Base-by-base conservation (phyloP, 2,113 vertebrate genomes). In the Axis porcinus region DNA sequence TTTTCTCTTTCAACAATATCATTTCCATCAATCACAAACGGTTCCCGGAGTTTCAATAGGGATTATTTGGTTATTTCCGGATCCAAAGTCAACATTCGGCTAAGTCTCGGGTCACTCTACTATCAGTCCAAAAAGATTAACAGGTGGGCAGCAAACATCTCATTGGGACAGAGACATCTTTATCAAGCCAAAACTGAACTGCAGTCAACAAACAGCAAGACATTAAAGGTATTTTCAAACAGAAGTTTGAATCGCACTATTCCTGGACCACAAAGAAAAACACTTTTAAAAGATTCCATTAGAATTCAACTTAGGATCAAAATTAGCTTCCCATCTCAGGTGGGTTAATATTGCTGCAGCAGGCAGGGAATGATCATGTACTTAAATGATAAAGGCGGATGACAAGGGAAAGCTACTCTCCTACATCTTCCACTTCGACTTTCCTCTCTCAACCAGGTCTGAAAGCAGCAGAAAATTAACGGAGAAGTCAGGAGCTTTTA, bases 1-100 rank as follows among this genome's bases (percentile, higher is more conserved):
- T 50, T 84, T 91, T 81, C 84, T 52, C 70, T 95, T 89, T 45
- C 96, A 97, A 83, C 50, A 97, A 93, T 89, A 78, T 54, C 94
- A 54, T 36, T 93, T 85, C 33, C 14, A 58, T 28, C 30, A 33
- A 76, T 57, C 64, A 87, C 58, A 64, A 94, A 52, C 9, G 11
- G 12, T 58, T 94, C 36, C 92, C 55, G 60, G 43, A 86, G 58
- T 28, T 87, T 92, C 62, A 40, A 0, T 6, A 47, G 30, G 23
- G 33, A 6, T 40, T 64, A 81, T 30, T 2, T 70, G 23, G 16
- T 76, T 79, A 81, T 91, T 96, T 93, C 55, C 47, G 2, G 76
- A 78, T 12, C 9, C 89, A 91, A 52, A 6, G 16, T 89, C 27
- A 90, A 78, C 21, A 62, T 25, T 27, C 1, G 11, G 4, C 17